Base-by-base conservation (phyloP, 37 sponge, comb jelly and placozoan species). In the Axinella damicornis region DNA sequence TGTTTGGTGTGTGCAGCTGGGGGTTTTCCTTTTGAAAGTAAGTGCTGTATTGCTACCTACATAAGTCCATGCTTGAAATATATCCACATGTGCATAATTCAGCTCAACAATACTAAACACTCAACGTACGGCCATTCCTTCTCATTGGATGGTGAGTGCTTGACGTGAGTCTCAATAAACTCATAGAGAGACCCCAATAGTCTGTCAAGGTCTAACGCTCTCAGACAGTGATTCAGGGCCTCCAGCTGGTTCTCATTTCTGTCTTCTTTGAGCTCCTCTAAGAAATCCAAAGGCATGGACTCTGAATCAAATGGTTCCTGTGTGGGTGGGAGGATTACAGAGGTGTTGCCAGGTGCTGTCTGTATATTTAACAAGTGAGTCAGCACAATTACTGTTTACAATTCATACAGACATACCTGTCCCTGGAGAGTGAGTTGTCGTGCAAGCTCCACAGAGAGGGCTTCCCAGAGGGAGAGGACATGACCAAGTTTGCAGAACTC, bases 381-480 rank as follows among this genome's bases (percentile, higher is more conserved):
- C n/a, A 46, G 6, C 46, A 46, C 9, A 46, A 46, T 46, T 46
- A 46, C 9, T 46, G 46, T 46, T 46, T 46, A 46, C 46, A 46
- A 46, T 9, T 46, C 9, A 4, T 46, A 46, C 46, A 12, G 46
- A 46, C 61, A 17, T 78, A 81, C 87, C 71, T 87, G 77, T 38
- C 52, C 83, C 60, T 25, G 76, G 25, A 87, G 55, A 20, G 77
- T 69, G 32, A 83, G 61, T 24, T 71, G 63, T 53, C 78, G 60
- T 16, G 84, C 78, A 35, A 83, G 57, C 67, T 81, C 87, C 21
- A 91, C 66, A 56, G 92, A 73, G 19, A 91, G 31, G 2, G 83
- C 78, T 39, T 91, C 78, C 92, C 92, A 91, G 12, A 91, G 83
- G n/a, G 92, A 86, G 20, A 91, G 24, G 12, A 91, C 71, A 71